Base-by-base conservation (phyloP, 2,113 vertebrate genomes). In the Oncorhynchus gorbuscha region DNA sequence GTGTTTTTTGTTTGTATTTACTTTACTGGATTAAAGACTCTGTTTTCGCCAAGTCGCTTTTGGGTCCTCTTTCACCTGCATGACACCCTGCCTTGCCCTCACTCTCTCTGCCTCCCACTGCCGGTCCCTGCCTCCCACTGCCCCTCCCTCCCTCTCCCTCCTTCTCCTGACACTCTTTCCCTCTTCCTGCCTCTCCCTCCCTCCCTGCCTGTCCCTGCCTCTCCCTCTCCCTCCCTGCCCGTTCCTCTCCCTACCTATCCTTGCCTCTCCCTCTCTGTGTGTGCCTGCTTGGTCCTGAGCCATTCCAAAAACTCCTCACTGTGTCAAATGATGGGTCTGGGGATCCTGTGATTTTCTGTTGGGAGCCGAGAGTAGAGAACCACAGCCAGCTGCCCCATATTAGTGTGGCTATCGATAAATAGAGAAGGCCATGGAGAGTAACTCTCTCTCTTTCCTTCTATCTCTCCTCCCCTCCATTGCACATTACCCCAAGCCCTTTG, bases 321-420 rank as follows among this genome's bases (percentile, higher is more conserved):
- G 76, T 84, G 71, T 80, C 76, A 39, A 79, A 85, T 79, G 51
- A 71, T 59, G 64, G 68, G 39, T 73, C 58, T 69, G 35, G 81
- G 76, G 48, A 79, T 73, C 49, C 79, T 28, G 68, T 72, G 77
- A 74, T 70, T 28, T 61, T 72, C 76, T 58, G 73, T 76, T 59
- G 59, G 78, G 74, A 81, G 22, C 74, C 45, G 76, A 78, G 49
- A 32, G 11, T 77, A n/a, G 65, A 70, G 59, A 70, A 24, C 39
- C 65, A 14, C 65, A 26, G 61, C 26, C 65, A 67, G 26, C 65
- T 67, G 28, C 24, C 65, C 28, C 30, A 30, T 16, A 6, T 67
- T 67, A 67, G 13, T 55, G 51, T 55, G 51, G 51, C 51, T 64
- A 22, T 64, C 8, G 61, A 24, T 9, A 64, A 24, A 64, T 26